Base-by-base conservation (phyloP, 2,888 invertebrate genomes). In the Agrotis ipsilon region DNA sequence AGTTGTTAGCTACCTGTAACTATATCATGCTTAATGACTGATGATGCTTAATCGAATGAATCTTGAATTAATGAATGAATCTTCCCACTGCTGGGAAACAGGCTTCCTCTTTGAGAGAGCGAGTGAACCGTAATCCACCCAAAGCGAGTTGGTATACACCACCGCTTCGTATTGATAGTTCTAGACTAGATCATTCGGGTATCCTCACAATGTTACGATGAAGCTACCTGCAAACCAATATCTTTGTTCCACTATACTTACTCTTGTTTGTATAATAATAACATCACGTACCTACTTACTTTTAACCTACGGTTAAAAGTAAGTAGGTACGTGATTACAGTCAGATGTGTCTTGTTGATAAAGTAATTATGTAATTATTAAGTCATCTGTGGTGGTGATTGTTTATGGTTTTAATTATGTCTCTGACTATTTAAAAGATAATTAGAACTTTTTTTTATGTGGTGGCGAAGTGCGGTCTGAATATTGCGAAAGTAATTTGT, bases 251-350 rank as follows among this genome's bases (percentile, higher is more conserved):
- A 18, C 71, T 46, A 14, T 32, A 21, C 18, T 39, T 39, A 39
- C 39, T 39, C 39, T 57, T 75, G 32, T 70, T 69, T 75, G 46
- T 27, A 13, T 48, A 49, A 57, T 75, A 66, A 60, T 21, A 74
- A 24, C n/a, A n/a, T n/a, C n/a, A n/a, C n/a, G n/a, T n/a, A n/a
- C n/a, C n/a, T n/a, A n/a, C n/a, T n/a, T n/a, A n/a, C n/a, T 6
- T 69, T 57, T 21, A 75, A 21, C 11, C 21, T 58, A 32, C n/a
- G 39, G 16, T 49, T n/a, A 39, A 43, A 19, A 9, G 1, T 21
- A 32, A 9, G 18, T 46, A 61, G 1, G 0, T 55, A 64, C 57
- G 62, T 63, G 55, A 52, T 21, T n/a, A 21, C 5, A 52, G 45
- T 64, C 63, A 60, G 63, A 24, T 24, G 27, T 48, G 7, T 48